Conservation (phyloP, 2,888 invertebrate genomes). For the Siphlonurus alternatus region DNA sequence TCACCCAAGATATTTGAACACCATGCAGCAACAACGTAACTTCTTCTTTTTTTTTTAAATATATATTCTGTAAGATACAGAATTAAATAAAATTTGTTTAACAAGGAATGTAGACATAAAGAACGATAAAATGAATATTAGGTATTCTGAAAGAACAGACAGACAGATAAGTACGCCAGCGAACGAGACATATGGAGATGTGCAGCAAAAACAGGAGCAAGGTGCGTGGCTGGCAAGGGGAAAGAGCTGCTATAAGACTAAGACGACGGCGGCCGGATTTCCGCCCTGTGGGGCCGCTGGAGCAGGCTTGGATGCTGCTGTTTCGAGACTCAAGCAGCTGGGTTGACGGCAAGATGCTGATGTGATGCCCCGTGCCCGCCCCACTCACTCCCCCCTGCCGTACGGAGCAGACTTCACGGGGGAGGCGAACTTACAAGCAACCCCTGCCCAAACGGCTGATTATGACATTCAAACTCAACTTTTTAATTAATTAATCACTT, state of each 20-base stretch:
- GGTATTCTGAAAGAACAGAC: too few relatives aligned
- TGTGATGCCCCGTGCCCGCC: not conserved
- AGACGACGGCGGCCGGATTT: conserved; percentile 8
- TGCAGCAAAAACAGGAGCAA: conserved; percentile 4
- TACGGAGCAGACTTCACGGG: not conserved
- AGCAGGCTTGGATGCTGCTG: not conserved
- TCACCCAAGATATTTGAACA: not conserved
- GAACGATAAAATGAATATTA: too few relatives aligned
- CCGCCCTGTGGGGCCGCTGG: conserved; percentile 4
- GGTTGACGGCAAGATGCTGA: conserved; percentile 5
- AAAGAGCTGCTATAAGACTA: not conserved
- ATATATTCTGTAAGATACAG: too few relatives aligned
- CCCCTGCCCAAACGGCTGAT: too few relatives aligned
- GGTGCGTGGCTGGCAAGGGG: conserved; percentile 7
- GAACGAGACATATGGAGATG: not conserved
- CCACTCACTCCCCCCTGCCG: not conserved
- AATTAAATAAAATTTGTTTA: too few relatives aligned
- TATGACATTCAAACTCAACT: too few relatives aligned
- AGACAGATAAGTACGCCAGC: too few relatives aligned
- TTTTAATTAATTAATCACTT: too few relatives aligned
- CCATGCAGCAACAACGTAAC: too few relatives aligned
- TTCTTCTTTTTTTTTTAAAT: too few relatives aligned
- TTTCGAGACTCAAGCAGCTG: conserved; percentile 5
- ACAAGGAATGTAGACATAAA: not conserved
- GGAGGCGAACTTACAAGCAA: too few relatives aligned